Conservation (phyloP, 2,797 vertebrate species). For the Manis pentadactyla region DNA sequence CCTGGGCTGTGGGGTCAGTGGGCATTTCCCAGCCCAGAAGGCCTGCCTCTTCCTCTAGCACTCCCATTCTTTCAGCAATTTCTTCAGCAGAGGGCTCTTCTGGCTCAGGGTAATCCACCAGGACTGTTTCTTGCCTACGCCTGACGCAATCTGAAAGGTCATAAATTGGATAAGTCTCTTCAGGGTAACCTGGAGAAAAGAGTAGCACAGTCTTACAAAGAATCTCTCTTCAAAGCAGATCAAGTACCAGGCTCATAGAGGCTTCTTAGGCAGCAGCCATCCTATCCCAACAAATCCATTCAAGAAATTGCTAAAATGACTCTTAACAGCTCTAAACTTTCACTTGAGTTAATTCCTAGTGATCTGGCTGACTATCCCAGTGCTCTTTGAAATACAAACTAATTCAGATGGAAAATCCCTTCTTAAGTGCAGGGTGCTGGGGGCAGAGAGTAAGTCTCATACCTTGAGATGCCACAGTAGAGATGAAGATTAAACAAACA, state of each 20-base stretch:
- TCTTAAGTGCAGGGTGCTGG: conserved; percentile 22
- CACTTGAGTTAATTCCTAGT: conserved; percentile 53
- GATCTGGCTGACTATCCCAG: conserved; percentile 19
- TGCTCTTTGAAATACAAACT: conserved; percentile 63
- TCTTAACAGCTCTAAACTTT: conserved; percentile 52
- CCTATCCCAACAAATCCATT: conserved; percentile 49
- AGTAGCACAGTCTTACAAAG: conserved; percentile 63
- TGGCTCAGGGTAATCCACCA: conserved; percentile 86
- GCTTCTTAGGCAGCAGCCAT: conserved; percentile 19
- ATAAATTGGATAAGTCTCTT: conserved; percentile 94
- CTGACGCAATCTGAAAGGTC: conserved; percentile 84
- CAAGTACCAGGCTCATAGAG: conserved; percentile 46
- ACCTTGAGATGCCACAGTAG: conserved; percentile 43
- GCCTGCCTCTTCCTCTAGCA: conserved; percentile 78
- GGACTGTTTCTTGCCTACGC: conserved; percentile 84
- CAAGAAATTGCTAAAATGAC: conserved; percentile 50
- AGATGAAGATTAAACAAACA: conserved; percentile 57
- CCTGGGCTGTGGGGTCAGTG: conserved; percentile 67
- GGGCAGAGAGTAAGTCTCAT: conserved; percentile 24
- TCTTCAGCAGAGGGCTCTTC: conserved; percentile 90
- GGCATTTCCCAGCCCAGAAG: conserved; percentile 65
- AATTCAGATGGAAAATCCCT: conserved; percentile 63
- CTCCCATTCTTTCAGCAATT: conserved; percentile 92
- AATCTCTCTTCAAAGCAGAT: conserved; percentile 65
- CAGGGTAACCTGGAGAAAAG: conserved; percentile 90